These are phyloP conservation scores for Ptychoptera albimana DNA, from an alignment of 2,888 invertebrate species.

Conservation along the genomic window DNA sequence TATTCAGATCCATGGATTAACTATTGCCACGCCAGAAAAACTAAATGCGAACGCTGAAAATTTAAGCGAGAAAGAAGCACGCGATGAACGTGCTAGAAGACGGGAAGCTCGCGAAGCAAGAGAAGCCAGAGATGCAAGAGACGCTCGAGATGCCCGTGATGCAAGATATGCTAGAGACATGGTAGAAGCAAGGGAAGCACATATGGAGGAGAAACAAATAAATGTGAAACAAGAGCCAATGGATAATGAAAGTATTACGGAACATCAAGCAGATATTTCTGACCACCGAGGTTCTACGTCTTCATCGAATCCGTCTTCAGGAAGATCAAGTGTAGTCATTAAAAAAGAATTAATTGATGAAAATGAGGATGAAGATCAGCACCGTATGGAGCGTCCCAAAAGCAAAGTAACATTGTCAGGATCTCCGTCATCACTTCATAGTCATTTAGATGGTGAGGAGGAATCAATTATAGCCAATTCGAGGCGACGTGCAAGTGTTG, in stretches of 20 bases:
- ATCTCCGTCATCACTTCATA: slow-evolving; percentile 10
- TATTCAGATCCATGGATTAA: too few relatives aligned
- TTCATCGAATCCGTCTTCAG: too few relatives aligned
- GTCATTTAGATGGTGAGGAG: slow-evolving; percentile 24
- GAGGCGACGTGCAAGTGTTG: slow-evolving; percentile 8
- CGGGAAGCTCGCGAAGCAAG: slow-evolving; percentile 48
- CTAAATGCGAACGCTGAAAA: slow-evolving; percentile 31
- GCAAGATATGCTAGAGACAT: too few relatives aligned
- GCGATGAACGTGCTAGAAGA: slow-evolving; percentile 34
- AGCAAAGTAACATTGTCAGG: background rate
- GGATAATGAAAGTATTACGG: slow-evolving; percentile 13
- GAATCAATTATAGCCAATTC: slow-evolving; percentile 23
- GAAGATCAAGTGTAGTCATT: too few relatives aligned
- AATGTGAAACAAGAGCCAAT: slow-evolving; percentile 24
- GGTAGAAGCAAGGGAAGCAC: background rate
- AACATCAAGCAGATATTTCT: background rate
- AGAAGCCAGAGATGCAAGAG: slow-evolving; percentile 28
- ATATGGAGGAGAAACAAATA: slow-evolving; percentile 8
- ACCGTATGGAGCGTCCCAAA: slow-evolving; percentile 1
- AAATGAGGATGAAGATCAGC: background rate
- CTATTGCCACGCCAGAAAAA: slow-evolving; percentile 37
- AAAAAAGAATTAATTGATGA: background rate
- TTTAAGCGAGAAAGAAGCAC: slow-evolving; percentile 38
- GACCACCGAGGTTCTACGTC: background rate
- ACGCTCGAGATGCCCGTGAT: too few relatives aligned